Conservation (phyloP, 2,113 vertebrate species). For the Acrocephalus kingi region DNA sequence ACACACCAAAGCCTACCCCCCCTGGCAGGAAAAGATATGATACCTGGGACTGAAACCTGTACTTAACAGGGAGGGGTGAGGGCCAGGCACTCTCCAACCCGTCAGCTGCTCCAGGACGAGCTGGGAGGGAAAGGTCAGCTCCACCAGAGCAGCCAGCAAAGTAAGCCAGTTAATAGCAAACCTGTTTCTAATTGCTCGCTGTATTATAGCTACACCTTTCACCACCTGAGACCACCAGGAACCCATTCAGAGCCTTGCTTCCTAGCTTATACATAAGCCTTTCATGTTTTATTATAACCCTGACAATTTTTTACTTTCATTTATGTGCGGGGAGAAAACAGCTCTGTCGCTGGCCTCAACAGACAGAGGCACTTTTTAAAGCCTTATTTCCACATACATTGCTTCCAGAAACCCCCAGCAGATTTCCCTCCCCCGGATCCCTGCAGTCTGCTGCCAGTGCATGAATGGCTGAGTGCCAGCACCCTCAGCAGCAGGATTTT, state of each 20-base stretch:
- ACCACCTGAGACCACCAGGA: conserved; percentile 86
- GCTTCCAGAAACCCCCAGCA: background rate
- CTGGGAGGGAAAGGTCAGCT: conserved; percentile 22
- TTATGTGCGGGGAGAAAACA: conserved; percentile 51
- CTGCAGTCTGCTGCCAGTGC: background rate
- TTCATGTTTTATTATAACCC: conserved; percentile 77
- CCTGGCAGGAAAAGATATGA: background rate
- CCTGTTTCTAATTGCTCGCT: conserved; percentile 73
- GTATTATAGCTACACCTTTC: conserved; percentile 81
- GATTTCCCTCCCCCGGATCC: background rate
- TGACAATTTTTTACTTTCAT: conserved; percentile 69
- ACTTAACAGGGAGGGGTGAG: background rate
- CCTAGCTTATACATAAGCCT: conserved; percentile 72
- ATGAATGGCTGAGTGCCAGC: accelerated
- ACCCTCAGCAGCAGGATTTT: background rate
- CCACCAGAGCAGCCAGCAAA: conserved; percentile 59
- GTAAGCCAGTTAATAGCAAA: conserved; percentile 69
- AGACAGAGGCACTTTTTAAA: background rate
- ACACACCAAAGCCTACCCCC: background rate
- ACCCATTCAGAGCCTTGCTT: conserved; percentile 67
- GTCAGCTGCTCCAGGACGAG: background rate
- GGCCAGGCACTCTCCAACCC: conserved; percentile 9
- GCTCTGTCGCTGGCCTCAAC: background rate
- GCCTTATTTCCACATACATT: conserved; percentile 24
- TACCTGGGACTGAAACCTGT: background rate